These are phyloP conservation scores for Pyrocoelia pectoralis DNA, from an alignment of 2,888 invertebrate genomes.

Conservation along the genomic window DNA sequence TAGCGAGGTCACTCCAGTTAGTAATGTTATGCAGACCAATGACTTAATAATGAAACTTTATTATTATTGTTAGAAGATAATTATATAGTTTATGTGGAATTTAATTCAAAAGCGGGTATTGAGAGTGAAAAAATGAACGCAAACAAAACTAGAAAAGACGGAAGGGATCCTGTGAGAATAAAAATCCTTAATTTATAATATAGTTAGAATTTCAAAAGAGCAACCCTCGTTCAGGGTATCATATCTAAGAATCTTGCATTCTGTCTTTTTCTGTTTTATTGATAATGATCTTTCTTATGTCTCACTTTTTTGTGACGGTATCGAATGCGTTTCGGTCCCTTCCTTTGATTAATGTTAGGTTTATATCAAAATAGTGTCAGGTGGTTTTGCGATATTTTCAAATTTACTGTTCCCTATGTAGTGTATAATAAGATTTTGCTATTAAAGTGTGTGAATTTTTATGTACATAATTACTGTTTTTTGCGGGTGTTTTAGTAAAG, in stretches of 20 bases:
- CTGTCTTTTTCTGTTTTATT: constrained; percentile 31
- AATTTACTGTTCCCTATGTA: constrained; percentile 12
- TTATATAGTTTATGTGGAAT: not conserved
- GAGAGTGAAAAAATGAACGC: constrained; percentile 4
- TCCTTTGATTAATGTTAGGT: constrained; percentile 45
- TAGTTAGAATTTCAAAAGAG: constrained; percentile 34
- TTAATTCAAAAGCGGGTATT: not conserved
- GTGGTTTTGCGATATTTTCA: constrained; percentile 35
- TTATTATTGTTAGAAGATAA: not conserved
- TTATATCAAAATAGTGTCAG: constrained; percentile 43
- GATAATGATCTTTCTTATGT: constrained; percentile 17
- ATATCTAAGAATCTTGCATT: constrained; percentile 32
- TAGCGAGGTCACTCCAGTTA: not conserved
- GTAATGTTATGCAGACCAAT: not conserved
- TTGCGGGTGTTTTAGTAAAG: constrained; percentile 19
- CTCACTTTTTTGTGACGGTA: constrained; percentile 33
- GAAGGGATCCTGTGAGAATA: constrained; percentile 40
- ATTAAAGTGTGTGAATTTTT: constrained; percentile 32
- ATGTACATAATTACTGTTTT: constrained; percentile 30
- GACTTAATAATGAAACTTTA: not conserved
- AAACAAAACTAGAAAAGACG: constrained; percentile 19
- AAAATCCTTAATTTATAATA: constrained; percentile 42
- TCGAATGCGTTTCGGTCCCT: constrained; percentile 38
- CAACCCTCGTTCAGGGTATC: constrained; percentile 31
- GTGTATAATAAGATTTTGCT: constrained; percentile 28